Conservation (phyloP, 2,113 vertebrate species). For the Nothobranchius furzeri region DNA sequence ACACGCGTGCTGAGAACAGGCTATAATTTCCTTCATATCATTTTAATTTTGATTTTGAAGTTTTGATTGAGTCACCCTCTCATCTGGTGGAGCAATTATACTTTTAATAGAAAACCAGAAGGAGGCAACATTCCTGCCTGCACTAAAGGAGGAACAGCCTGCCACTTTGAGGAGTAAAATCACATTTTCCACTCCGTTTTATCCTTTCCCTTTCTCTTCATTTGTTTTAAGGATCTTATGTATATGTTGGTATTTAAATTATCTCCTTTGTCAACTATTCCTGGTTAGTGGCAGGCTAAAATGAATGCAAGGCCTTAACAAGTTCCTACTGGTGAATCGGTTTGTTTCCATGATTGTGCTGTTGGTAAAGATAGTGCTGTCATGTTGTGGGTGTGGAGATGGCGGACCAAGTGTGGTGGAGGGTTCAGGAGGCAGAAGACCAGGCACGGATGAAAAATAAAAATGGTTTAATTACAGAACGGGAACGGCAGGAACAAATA, state of each 20-base stretch:
- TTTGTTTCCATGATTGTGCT: slow-evolving; percentile 12
- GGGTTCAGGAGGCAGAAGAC: no score
- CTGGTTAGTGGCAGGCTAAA: slow-evolving; percentile 36
- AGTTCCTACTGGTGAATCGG: slow-evolving; percentile 33
- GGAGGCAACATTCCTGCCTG: slow-evolving; percentile 54
- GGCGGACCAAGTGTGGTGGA: no score
- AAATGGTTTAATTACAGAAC: no score
- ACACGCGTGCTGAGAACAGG: slow-evolving; percentile 17
- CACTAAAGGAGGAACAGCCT: slow-evolving; percentile 27
- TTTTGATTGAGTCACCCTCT: slow-evolving; percentile 58
- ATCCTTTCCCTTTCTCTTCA: slow-evolving; percentile 11
- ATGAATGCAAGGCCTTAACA: slow-evolving; percentile 36
- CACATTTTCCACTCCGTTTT: slow-evolving; percentile 31
- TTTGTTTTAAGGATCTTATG: slow-evolving; percentile 43
- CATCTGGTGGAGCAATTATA: slow-evolving; percentile 49
- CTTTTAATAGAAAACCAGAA: slow-evolving; percentile 63
- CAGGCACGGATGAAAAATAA: no score
- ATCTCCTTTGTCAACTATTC: slow-evolving; percentile 36
- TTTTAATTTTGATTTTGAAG: slow-evolving; percentile 56
- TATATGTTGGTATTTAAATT: slow-evolving; percentile 46
- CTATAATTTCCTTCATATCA: slow-evolving; percentile 39
- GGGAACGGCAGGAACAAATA: no score
- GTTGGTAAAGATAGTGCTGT: slow-evolving; percentile 30
- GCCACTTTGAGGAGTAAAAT: slow-evolving; percentile 46
- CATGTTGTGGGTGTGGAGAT: no score